Percentiles rank a stretch among this genome's conserved stretches.
Conservation (phyloP, 2,113 vertebrate species). For the Varanus salvator region DNA sequence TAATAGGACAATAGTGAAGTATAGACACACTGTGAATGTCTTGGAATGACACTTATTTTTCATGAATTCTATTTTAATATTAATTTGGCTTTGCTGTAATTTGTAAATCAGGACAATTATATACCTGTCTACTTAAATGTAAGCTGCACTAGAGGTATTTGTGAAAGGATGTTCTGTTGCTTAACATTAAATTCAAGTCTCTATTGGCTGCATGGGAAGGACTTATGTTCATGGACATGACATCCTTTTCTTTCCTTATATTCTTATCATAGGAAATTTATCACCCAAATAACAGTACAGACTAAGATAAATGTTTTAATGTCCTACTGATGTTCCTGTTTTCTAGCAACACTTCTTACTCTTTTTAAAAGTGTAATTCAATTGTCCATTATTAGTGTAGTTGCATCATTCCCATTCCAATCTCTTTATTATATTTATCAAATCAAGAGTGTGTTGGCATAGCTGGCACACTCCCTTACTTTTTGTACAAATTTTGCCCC, state of each 20-base stretch:
- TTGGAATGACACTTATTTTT: not conserved
- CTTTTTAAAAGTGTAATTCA: not conserved
- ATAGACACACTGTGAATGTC: not conserved
- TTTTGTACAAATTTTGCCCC: not conserved
- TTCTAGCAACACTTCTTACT: not conserved
- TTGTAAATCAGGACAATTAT: not conserved
- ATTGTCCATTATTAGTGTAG: not conserved
- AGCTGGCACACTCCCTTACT: too few relatives aligned
- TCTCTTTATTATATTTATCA: not conserved
- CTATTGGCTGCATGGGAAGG: too few relatives aligned
- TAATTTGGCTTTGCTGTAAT: not conserved
- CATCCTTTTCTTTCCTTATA: not conserved
- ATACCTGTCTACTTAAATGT: too few relatives aligned
- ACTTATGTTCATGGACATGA: too few relatives aligned
- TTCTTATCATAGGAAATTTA: too few relatives aligned
- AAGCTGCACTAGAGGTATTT: too few relatives aligned
- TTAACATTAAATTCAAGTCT: not conserved
- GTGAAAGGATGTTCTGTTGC: too few relatives aligned
- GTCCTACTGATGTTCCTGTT: not conserved
- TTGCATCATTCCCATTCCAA: not conserved
- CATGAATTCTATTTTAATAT: not conserved
- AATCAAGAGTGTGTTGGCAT: not conserved
- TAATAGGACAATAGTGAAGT: not conserved
- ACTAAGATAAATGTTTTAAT: not conserved
- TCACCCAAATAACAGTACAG: not conserved